Conservation (phyloP, 2,797 vertebrate species). For the Megalops cyprinoides region DNA sequence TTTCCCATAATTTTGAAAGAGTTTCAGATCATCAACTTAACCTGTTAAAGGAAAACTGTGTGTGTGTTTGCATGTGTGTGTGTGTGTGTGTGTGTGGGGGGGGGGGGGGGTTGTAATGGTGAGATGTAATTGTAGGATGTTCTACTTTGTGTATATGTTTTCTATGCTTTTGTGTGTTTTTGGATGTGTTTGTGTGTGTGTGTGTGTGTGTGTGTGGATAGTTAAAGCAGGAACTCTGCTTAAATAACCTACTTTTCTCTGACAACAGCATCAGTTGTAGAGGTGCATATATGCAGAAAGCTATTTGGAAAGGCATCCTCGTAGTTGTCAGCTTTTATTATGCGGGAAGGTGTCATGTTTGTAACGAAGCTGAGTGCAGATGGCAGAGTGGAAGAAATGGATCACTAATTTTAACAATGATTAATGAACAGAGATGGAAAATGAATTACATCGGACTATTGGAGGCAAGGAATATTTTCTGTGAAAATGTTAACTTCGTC, state of each 20-base stretch:
- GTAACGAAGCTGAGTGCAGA: slow-evolving; percentile 99
- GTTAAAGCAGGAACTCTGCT: slow-evolving; percentile 86
- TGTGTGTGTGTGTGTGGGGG: background rate
- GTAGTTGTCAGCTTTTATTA: slow-evolving; percentile 99
- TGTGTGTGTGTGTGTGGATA: slow-evolving; percentile 62
- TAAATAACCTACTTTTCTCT: slow-evolving; percentile 99
- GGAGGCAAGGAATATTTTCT: slow-evolving; percentile 98
- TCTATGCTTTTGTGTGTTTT: slow-evolving; percentile 27
- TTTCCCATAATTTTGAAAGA: slow-evolving; percentile 34
- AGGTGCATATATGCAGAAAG: slow-evolving; percentile 99
- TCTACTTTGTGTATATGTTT: slow-evolving; percentile 34
- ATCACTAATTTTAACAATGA: slow-evolving; percentile 99
- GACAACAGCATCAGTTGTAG: slow-evolving; percentile 95
- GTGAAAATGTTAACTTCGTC: slow-evolving; percentile 98
- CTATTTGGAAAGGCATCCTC: slow-evolving; percentile 99
- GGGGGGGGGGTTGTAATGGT: slow-evolving; percentile 10
- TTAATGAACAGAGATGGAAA: slow-evolving; percentile 99
- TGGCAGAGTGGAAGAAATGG: slow-evolving; percentile 99
- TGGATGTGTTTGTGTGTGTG: slow-evolving; percentile 20
- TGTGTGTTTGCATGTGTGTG: background rate
- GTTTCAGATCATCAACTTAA: slow-evolving; percentile 47
- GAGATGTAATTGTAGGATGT: slow-evolving; percentile 29
- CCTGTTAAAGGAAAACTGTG: slow-evolving; percentile 46
- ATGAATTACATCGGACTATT: slow-evolving; percentile 99
- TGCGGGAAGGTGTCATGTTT: slow-evolving; percentile 99